Evolutionary conservation across 2,888 invertebrate species (phyloP), one percentile per base, ranked within the genome.

Genomic region (Yponomeuta sedellus): DNA sequence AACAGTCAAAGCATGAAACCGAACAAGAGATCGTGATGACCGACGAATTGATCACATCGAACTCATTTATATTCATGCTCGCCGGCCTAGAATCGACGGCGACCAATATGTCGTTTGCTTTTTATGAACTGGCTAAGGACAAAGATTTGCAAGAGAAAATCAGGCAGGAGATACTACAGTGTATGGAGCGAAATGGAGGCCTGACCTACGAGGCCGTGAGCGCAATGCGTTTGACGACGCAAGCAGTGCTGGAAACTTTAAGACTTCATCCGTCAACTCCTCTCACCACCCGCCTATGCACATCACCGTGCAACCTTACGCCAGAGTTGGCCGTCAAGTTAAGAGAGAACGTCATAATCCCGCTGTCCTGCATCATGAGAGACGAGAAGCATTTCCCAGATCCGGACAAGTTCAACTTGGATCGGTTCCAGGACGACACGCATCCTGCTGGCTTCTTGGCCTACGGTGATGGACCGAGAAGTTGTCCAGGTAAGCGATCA

Each of bases 11-110:
- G 62, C 90, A 91, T 73, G 82, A 82, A 69, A 78, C 78, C 6
- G 82, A 85, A 69, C 78, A 73, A 11, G 78, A 72, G 66, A 86
- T 90, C 71, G 70, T 72, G 61, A 91, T 91, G 88, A 88, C 90
- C 10, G 90, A 91, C 75, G 85, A 82, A 68, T 78, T 91, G 71
- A 91, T 91, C 77, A 90, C 85, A 56, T 91, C 91, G 16, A 91
- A 90, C 75, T 91, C 91, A 65, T 91, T 91, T 73, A 91, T 91
- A 82, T 91, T 91, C 71, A 88, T 91, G 88, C 68, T 91, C 67
- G 91, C 91, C n/a, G 91, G 91, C 1, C 72, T 91, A 69, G 91
- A 91, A 72, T 85, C 91, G 10, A 85, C 90, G 12, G 79, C 91
- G 28, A 88, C 88, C 59, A 88, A 89, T 20, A 73, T 87, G 67